phyloP scores from a whole-genome alignment of 1,140 invertebrate species.

The Scaptomyza pallida region DNA sequence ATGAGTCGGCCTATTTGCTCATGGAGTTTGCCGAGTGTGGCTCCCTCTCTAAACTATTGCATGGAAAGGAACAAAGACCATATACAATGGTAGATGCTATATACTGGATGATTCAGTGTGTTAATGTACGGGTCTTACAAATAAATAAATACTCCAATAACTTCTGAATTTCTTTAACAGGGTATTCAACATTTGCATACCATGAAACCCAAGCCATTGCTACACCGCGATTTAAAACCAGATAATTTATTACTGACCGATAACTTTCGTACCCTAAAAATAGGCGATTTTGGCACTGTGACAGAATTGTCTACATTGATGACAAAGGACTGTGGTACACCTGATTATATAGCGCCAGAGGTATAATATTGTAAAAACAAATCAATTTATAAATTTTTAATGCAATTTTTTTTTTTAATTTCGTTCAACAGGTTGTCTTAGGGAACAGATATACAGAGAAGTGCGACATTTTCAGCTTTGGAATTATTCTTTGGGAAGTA shows the following conservation, averaged over 20 bases:
- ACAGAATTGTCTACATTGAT: not conserved
- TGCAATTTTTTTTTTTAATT: not conserved
- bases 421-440: not conserved
- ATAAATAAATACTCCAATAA: not conserved
- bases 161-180: not conserved
- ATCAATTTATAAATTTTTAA: no score
- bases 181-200: conserved; percentile 16
- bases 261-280: not conserved
- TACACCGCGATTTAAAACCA: conserved; percentile 23
- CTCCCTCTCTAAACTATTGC: not conserved
- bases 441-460: not conserved
- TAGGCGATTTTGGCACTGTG: conserved; percentile 10
- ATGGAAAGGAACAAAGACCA: not conserved
- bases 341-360: conserved; percentile 23
- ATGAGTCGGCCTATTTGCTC: not conserved
- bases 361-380: not conserved
- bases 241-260: not conserved
- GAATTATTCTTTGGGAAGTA: conserved; percentile 40
- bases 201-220: conserved; percentile 4
- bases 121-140: not conserved
- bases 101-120: conserved; percentile 7
- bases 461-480: conserved; percentile 52
- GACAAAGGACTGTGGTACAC: not conserved
- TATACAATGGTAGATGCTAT: not conserved
- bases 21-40: not conserved